These are phyloP conservation scores for Lerema accius DNA, from an alignment of 1,140 invertebrate species.

Conservation along the genomic window DNA sequence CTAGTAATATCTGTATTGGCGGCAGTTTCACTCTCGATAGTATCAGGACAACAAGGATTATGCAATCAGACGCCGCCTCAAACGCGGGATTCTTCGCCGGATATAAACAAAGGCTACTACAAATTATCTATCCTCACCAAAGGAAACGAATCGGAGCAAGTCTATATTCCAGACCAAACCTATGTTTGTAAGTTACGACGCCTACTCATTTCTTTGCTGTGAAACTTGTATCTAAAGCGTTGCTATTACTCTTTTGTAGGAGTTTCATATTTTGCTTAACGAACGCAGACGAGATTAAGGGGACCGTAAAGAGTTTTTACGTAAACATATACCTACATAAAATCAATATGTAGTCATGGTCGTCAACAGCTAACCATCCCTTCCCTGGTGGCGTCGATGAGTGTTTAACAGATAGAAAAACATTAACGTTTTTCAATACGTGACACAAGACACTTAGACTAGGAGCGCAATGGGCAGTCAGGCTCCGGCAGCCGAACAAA, in stretches of 20 bases:
- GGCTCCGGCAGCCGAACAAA: too few species aligned
- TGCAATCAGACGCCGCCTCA: conserved; percentile 67
- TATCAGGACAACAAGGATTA: conserved; percentile 45
- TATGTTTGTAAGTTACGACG: conserved; percentile 63
- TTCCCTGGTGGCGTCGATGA: too few species aligned
- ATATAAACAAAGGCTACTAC: conserved; percentile 55
- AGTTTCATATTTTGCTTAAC: neutral
- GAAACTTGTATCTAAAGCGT: neutral
- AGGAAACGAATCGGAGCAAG: conserved; percentile 42
- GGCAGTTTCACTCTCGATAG: conserved; percentile 6
- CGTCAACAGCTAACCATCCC: too few species aligned
- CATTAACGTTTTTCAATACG: too few species aligned
- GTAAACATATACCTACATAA: too few species aligned
- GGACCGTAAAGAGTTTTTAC: too few species aligned
- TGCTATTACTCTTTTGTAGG: conserved; percentile 16
- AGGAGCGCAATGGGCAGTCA: too few species aligned
- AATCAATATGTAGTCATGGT: too few species aligned
- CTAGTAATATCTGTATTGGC: conserved; percentile 27
- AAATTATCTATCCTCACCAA: conserved; percentile 58
- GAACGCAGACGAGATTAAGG: neutral
- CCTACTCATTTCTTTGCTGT: neutral
- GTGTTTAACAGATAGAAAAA: too few species aligned
- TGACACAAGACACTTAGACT: too few species aligned
- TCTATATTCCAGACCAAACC: conserved; percentile 66
- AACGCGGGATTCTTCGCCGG: conserved; percentile 46